A percentile compares a stretch with the other conserved stretches of the same genome.
Conservation (phyloP, 35 echinoderm and acorn worm species). For the Holothuria glaberrima region DNA sequence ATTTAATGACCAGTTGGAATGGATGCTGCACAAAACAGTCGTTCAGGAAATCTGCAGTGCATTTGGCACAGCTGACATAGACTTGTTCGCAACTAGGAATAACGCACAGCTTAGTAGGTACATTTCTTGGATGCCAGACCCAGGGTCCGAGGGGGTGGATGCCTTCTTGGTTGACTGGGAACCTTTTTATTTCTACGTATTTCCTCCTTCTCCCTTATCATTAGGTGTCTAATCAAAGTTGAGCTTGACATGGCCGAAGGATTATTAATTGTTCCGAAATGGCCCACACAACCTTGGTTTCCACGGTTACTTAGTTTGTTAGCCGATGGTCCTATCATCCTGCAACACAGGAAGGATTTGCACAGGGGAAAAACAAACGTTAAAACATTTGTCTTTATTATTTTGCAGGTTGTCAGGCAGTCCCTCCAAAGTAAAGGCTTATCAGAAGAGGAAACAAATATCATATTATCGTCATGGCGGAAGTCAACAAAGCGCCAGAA, state of each 20-base stretch:
- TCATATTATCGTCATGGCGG: constrained; percentile 55
- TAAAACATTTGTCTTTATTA: constrained; percentile 18
- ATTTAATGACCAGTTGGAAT: too few relatives aligned
- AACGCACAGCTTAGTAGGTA: constrained; percentile 57
- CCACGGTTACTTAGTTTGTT: not conserved
- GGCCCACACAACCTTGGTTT: constrained; percentile 67
- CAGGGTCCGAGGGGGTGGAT: constrained; percentile 42
- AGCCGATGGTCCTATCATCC: not conserved
- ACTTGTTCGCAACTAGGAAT: constrained; percentile 66
- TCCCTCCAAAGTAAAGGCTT: constrained; percentile 18
- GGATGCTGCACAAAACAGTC: constrained; percentile 45
- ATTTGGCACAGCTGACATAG: constrained; percentile 64
- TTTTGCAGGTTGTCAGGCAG: constrained; percentile 53
- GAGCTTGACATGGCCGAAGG: constrained; percentile 28
- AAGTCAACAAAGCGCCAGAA: constrained; percentile 50
- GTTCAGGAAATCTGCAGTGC: not conserved
- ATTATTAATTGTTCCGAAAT: constrained; percentile 54
- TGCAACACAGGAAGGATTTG: not conserved
- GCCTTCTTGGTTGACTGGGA: constrained; percentile 58
- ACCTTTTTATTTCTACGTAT: constrained; percentile 13
- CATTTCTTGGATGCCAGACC: constrained; percentile 61
- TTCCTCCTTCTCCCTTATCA: constrained; percentile 55
- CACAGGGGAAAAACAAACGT: not conserved
- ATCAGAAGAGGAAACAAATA: constrained; percentile 6
- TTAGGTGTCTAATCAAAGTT: constrained; percentile 35